Base-by-base conservation (phyloP, 2,113 vertebrate genomes). In the Myotis davidii region DNA sequence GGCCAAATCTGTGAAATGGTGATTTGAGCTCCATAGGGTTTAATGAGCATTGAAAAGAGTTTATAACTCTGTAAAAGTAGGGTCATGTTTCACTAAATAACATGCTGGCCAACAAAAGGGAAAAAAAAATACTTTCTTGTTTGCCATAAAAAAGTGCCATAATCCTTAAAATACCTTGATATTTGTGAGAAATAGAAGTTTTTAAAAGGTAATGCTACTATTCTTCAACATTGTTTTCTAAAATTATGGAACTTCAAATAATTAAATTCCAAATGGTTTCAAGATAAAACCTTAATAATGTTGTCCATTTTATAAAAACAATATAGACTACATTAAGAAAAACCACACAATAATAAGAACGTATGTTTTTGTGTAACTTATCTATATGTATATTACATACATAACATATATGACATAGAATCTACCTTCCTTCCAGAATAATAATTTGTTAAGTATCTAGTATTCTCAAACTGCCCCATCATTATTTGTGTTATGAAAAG, bases 41-140 rank as follows among this genome's bases (percentile, higher is more conserved):
- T 98, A 96, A 97, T 96, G 69, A 65, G 18, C 69, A 85, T 76
- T 96, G 72, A 61, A 67, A 95, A 96, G 52, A 85, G 11, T 95
- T 91, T 95, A 69, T 90, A 97, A 96, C 6, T 90, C 67, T 97
- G 73, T 94, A 79, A 87, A 98, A 83, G 13, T 34, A 2, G 25
- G 88, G 29, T 96, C 1, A 0, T 85, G 17, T 98, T 98, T 97
- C 92, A 82, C 42, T 90, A 76, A 4, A 96, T 90, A 94, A 95
- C n/a, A 54, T 67, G 10, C 32, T 69, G 20, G 39, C 29, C n/a
- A 95, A 87, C 3, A 69, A 85, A 78, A 78, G 42, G 7, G 45
- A 52, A 20, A 29, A 18, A 14, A 37, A 70, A 86, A 74, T 2
- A 14, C 0, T 25, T 16, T 32, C 6, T 14, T 70, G 27, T 23